Base-by-base conservation (phyloP, 2,888 invertebrate genomes). In the Lacanobia wlatinum region DNA sequence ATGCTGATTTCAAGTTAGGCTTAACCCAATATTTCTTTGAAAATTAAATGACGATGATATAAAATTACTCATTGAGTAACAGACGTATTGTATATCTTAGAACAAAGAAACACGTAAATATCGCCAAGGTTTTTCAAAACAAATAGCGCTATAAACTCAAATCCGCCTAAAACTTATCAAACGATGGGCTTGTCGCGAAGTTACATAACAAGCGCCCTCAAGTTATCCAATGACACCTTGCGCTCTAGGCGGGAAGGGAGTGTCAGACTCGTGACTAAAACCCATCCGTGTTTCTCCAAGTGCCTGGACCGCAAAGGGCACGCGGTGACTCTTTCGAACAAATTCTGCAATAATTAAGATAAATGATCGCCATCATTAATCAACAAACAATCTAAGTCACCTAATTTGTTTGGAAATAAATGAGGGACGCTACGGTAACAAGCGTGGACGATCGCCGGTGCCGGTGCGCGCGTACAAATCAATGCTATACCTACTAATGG, bases 401-500 rank as follows among this genome's bases (percentile, higher is more conserved):
- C 21, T 78, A 77, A 80, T 74, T 76, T 38, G 40, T 48, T 60
- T 28, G 63, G 1, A 73, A 79, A 68, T 55, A 73, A 69, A 76
- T 74, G 62, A 60, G n/a, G n/a, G 60, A 75, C 60, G 65, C 56
- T 63, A 80, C 80, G 77, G 60, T 72, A 86, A 78, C 70, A 61
- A 72, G 73, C 73, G 78, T 78, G 69, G 64, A 78, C 79, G 58
- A 70, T 62, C 53, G 62, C 70, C 14, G 43, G 0, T 5, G 43
- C 14, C 43, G 40, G 43, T 14, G 14, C 12, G 12, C 84, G 84
- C 87, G 86, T 78, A 76, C 72, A 75, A 89, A 90, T 89, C 89
- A 88, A 88, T 86, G 87, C 78, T 85, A 88, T 83, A 70, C 8
- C n/a, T 59, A 90, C 91, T 91, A 91, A 86, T 90, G 88, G 87